These are phyloP conservation scores for Leptinotarsa tumamoca DNA, from an alignment of 2,888 invertebrate genomes.

Conservation along the genomic window DNA sequence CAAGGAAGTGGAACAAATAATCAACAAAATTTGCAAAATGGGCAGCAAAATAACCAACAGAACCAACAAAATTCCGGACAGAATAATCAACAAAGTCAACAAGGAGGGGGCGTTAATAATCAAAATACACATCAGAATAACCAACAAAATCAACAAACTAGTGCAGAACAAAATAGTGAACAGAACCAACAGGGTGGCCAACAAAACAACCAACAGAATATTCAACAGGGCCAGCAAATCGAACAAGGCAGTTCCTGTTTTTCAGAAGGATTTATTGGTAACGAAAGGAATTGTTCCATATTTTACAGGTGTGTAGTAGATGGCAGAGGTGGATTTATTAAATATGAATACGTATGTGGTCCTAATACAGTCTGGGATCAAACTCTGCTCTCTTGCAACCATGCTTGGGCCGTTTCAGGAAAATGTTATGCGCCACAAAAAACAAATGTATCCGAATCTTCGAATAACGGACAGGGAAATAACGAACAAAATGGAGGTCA, in stretches of 20 bases:
- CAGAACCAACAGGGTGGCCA: conserved; percentile 41
- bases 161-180: conserved; percentile 13
- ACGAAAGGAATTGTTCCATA: conserved; percentile 76
- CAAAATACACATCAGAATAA: conserved; percentile 22
- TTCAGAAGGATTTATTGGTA: conserved; percentile 77
- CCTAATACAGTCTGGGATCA: conserved; percentile 84
- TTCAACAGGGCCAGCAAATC: conserved; percentile 22
- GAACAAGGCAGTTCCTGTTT: conserved; percentile 1
- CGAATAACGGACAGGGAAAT: conserved; percentile 3
- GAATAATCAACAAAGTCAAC: conserved; percentile 20
- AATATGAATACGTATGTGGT: conserved; percentile 79
- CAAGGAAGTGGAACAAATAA: conserved; percentile 27
- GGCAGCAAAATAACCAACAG: conserved; percentile 32
- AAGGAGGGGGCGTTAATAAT: conserved; percentile 38
- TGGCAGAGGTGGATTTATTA: conserved; percentile 71
- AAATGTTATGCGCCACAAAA: conserved; percentile 41
- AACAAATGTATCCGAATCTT: conserved; percentile 11
- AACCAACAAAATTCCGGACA: conserved; percentile 35
- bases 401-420: conserved; percentile 71
- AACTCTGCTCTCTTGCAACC: conserved; percentile 76
- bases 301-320: conserved; percentile 81
- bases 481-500: conserved; percentile 34
- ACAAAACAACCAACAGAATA: conserved; percentile 24
- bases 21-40: conserved; percentile 36
- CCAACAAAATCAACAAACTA: conserved; percentile 32